Evolutionary conservation across 2,888 invertebrate genomes (phyloP), one percentile per base, ranked within the genome.

Genomic region (Arrhopalites spinosus): DNA sequence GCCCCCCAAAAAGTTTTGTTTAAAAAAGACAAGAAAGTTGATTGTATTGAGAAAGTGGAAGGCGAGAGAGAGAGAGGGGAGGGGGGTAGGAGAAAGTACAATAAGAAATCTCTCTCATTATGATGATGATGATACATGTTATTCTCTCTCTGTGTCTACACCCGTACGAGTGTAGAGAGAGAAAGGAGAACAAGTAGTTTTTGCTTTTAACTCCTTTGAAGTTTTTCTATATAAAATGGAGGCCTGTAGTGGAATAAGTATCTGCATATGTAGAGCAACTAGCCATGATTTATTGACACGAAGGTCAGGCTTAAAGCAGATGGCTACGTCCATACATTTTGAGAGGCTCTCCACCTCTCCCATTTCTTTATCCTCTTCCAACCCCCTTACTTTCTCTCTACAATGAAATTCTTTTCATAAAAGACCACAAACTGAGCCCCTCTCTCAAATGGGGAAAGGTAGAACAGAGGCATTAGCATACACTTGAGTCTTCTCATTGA

Each of bases 191-290:
- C 36, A 64, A 64, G n/a, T 64, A 36, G 64, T 64, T 17, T 20
- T 64, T 64, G 36, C 36, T 64, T 64, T 64, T 64, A 64, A 64
- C 64, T 64, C 64, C 64, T 64, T 64, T 64, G 64, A 64, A 64
- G 64, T 64, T 36, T 25, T n/a, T n/a, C n/a, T n/a, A n/a, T n/a
- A n/a, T n/a, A n/a, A n/a, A n/a, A n/a, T n/a, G n/a, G n/a, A n/a
- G n/a, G n/a, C n/a, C n/a, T n/a, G n/a, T n/a, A n/a, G n/a, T n/a
- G n/a, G n/a, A n/a, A n/a, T n/a, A n/a, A n/a, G n/a, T n/a, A n/a
- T n/a, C n/a, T n/a, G n/a, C n/a, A n/a, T n/a, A n/a, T 29, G 29
- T 15, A 1, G 30, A 30, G 61, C 64, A 36, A 64, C 64, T 30
- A 64, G 64, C n/a, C 15, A 36, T 64, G 64, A 64, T 64, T 64